Evolutionary conservation across 2,888 invertebrate species (phyloP).

Genomic region (Eristalinus sepulchralis): DNA sequence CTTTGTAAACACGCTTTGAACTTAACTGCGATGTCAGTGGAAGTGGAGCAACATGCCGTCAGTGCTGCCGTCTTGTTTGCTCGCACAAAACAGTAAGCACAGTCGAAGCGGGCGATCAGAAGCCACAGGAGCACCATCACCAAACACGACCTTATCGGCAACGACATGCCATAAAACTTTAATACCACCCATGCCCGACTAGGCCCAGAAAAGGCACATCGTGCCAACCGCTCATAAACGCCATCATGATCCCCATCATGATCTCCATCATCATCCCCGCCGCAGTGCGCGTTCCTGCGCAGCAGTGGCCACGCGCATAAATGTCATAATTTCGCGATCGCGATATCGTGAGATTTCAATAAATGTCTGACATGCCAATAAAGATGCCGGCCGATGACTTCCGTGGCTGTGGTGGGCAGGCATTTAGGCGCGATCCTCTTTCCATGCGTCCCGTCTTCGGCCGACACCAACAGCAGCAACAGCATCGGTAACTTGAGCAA

Average conservation of each 20-base stretch:
- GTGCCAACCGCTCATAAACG: constrained; percentile 63
- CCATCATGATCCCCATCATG: constrained; percentile 48
- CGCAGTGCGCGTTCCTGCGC: neutral
- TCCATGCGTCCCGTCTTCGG: neutral
- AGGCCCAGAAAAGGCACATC: constrained; percentile 26
- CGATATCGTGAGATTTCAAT: constrained; percentile 72
- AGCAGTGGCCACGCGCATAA: constrained; percentile 64
- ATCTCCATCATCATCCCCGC: constrained; percentile 21
- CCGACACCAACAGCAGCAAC: neutral
- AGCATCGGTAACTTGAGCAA: neutral
- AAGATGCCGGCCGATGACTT: constrained; percentile 65
- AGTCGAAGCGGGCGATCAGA: neutral
- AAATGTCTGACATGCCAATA: constrained; percentile 69
- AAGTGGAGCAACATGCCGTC: constrained; percentile 47
- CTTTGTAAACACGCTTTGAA: neutral
- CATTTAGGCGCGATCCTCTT: neutral
- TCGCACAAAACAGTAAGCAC: constrained; percentile 37
- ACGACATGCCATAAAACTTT: constrained; percentile 58
- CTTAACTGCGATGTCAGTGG: constrained; percentile 7
- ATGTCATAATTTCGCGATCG: constrained; percentile 69
- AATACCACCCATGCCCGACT: constrained; percentile 48
- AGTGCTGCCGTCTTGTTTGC: constrained; percentile 42
- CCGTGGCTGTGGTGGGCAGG: constrained; percentile 34
- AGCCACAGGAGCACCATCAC: constrained; percentile 22
- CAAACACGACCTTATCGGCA: constrained; percentile 49